Conservation (phyloP, 1,140 invertebrate genomes). For the Anadara kagoshimensis region DNA sequence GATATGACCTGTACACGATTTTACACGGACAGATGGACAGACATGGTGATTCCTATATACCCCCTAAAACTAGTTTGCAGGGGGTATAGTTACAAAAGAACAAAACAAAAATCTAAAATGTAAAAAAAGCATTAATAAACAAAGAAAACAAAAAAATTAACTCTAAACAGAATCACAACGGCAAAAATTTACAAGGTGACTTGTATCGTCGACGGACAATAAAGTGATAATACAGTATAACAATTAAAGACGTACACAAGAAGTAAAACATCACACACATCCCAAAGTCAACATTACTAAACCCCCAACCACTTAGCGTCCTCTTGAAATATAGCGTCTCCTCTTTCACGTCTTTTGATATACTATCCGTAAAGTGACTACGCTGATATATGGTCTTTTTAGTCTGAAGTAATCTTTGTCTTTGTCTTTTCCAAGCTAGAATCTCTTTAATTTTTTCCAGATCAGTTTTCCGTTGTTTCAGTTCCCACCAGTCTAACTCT, state of each 20-base stretch:
- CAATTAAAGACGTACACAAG: slow-evolving; percentile 81
- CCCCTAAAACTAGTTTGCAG: too few relatives aligned
- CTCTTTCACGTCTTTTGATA: not conserved
- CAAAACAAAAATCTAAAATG: too few relatives aligned
- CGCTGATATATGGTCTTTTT: slow-evolving; percentile 25
- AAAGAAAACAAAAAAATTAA: too few relatives aligned
- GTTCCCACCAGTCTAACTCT: slow-evolving; percentile 66
- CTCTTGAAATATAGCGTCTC: not conserved
- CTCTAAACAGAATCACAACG: too few relatives aligned
- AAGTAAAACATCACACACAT: slow-evolving; percentile 85
- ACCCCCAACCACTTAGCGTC: slow-evolving; percentile 21
- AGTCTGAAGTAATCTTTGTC: slow-evolving; percentile 5
- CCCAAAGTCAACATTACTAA: slow-evolving; percentile 80
- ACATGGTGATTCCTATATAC: too few relatives aligned
- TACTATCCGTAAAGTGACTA: not conserved
- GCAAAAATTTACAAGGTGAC: too few relatives aligned
- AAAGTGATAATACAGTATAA: slow-evolving; percentile 82
- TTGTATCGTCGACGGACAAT: slow-evolving; percentile 8
- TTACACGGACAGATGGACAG: too few relatives aligned
- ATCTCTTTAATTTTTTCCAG: slow-evolving; percentile 54
- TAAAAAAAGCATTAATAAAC: too few relatives aligned
- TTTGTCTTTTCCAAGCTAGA: slow-evolving; percentile 29
- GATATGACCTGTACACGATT: too few relatives aligned
- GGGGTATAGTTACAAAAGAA: too few relatives aligned
- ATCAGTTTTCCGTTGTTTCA: slow-evolving; percentile 54